These are phyloP conservation scores for Acanthiza pusilla DNA, from an alignment of 2,797 vertebrate genomes.

Conservation along the genomic window DNA sequence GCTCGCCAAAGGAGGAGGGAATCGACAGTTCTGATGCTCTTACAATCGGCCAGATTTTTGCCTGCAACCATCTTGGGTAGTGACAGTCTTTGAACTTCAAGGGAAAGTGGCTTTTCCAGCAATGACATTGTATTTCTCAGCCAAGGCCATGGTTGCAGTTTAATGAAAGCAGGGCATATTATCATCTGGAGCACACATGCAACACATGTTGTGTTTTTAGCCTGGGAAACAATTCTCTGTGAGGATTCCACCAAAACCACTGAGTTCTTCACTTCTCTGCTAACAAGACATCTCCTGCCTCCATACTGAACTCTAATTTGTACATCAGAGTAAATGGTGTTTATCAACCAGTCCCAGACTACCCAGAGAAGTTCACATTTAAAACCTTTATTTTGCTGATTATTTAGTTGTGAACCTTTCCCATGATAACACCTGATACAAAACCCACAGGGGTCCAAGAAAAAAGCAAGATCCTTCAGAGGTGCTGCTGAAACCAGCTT, in stretches of 20 bases:
- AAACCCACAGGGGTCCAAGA: background rate
- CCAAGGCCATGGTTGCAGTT: slow-evolving; percentile 29
- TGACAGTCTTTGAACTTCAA: slow-evolving; percentile 64
- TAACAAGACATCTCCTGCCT: background rate
- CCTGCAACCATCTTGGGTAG: slow-evolving; percentile 60
- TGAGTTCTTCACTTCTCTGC: background rate
- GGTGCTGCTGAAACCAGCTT: background rate
- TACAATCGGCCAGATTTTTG: slow-evolving; percentile 60
- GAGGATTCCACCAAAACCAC: slow-evolving; percentile 50
- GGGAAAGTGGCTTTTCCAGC: slow-evolving; percentile 61
- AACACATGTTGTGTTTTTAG: slow-evolving; percentile 38
- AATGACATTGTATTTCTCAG: slow-evolving; percentile 61
- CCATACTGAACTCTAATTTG: background rate
- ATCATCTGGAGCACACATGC: slow-evolving; percentile 56
- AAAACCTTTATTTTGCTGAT: background rate
- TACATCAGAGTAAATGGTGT: background rate
- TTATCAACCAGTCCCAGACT: background rate
- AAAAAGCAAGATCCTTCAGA: background rate
- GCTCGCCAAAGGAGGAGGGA: slow-evolving; percentile 55
- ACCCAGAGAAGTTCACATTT: background rate
- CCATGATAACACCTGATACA: background rate
- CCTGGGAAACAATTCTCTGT: slow-evolving; percentile 50
- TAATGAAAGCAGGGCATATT: slow-evolving; percentile 34
- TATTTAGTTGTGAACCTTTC: background rate
- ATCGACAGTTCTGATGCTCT: slow-evolving; percentile 56